Evolutionary conservation across 2,888 invertebrate genomes (phyloP).

Genomic region (Drosophila subquinaria): DNA sequence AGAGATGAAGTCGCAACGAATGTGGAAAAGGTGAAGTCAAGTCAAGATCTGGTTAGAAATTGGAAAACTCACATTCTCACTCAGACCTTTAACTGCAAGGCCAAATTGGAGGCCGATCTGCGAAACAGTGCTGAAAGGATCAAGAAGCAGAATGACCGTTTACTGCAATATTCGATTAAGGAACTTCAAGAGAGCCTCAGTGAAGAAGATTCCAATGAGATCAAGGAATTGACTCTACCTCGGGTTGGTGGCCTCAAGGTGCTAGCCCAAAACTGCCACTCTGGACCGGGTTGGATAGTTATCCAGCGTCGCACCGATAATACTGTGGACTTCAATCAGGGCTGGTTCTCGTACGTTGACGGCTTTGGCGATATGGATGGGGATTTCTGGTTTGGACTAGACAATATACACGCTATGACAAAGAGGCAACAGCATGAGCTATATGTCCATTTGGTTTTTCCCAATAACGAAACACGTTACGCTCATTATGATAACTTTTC

Average conservation of each 20-base stretch:
- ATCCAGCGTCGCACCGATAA: slow-evolving; percentile 40
- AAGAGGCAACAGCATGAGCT: slow-evolving; percentile 38
- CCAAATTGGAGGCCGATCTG: slow-evolving; percentile 16
- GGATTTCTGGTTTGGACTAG: slow-evolving; percentile 42
- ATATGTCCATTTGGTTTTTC: slow-evolving; percentile 36
- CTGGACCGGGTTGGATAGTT: slow-evolving; percentile 33
- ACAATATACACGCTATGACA: slow-evolving; percentile 38
- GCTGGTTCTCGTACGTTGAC: slow-evolving; percentile 32
- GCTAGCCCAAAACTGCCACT: slow-evolving; percentile 6
- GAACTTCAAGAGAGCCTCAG: slow-evolving; percentile 27
- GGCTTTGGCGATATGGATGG: slow-evolving; percentile 36
- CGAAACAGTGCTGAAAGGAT: slow-evolving; percentile 3
- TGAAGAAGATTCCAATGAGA: slow-evolving; percentile 2
- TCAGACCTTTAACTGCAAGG: slow-evolving; percentile 1
- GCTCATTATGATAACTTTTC: slow-evolving; percentile 42
- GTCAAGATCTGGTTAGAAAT: neutral
- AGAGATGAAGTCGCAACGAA: neutral
- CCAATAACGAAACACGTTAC: slow-evolving; percentile 28
- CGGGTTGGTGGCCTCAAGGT: slow-evolving; percentile 24
- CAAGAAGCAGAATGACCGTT: slow-evolving; percentile 17
- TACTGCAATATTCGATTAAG: slow-evolving; percentile 17
- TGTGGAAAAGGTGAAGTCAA: slow-evolving; percentile 9
- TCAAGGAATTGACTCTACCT: slow-evolving; percentile 14
- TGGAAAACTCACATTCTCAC: neutral
- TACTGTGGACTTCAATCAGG: slow-evolving; percentile 27